Percentiles rank a stretch among this genome's conserved stretches.
These are phyloP conservation scores for Rhinoderma darwinii DNA, from an alignment of 2,113 vertebrate genomes.

Conservation along the genomic window DNA sequence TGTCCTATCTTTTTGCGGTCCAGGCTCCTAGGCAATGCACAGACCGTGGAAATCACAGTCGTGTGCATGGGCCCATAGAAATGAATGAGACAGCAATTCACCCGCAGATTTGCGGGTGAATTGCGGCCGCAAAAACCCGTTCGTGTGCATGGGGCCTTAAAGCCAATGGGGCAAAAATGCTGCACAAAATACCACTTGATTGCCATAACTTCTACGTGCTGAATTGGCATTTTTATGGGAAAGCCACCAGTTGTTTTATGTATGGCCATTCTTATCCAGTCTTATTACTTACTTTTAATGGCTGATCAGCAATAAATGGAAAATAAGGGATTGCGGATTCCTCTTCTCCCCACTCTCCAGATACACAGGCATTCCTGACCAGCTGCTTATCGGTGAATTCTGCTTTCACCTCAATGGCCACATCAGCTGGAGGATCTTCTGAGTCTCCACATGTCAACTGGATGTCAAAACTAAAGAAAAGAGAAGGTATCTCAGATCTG, in stretches of 20 bases:
- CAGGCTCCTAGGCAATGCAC: too few relatives aligned
- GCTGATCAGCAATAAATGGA: conserved; percentile 97
- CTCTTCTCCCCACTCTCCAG: conserved; percentile 89
- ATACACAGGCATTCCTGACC: conserved; percentile 86
- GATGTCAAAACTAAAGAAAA: conserved; percentile 85
- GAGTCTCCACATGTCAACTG: conserved; percentile 90
- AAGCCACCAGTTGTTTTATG: neutral
- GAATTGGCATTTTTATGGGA: neutral
- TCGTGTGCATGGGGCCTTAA: too few relatives aligned
- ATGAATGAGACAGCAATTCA: too few relatives aligned
- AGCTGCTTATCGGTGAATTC: conserved; percentile 91
- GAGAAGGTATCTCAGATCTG: neutral
- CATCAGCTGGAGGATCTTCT: conserved; percentile 80
- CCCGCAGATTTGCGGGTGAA: too few relatives aligned
- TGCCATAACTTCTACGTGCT: too few relatives aligned
- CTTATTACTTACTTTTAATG: conserved; percentile 87
- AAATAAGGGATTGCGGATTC: conserved; percentile 91
- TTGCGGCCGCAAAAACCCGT: too few relatives aligned
- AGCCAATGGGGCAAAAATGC: too few relatives aligned
- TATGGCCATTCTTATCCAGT: neutral
- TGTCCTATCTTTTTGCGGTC: too few relatives aligned
- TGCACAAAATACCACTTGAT: too few relatives aligned
- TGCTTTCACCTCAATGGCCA: conserved; percentile 93
- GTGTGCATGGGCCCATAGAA: too few relatives aligned
- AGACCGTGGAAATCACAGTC: too few relatives aligned